phyloP scores from a whole-genome alignment of 23 tunicate genomes.

The Botrylloides violaceus region DNA sequence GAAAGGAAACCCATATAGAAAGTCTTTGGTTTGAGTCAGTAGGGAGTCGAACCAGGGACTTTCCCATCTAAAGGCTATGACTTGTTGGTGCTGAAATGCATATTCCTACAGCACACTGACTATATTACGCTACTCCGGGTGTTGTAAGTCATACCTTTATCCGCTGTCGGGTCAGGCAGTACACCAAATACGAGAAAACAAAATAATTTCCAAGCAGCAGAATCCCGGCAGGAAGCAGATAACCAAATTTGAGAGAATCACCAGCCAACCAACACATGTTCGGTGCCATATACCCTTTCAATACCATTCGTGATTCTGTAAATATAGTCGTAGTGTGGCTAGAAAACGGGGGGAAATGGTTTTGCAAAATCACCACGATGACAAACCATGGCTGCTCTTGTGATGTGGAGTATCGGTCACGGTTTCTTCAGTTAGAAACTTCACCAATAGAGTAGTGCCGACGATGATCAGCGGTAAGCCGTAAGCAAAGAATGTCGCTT shows the following conservation, averaged over 20 bases:
- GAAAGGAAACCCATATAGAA: no score
- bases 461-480: not conserved
- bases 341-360: no score
- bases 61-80: no score
- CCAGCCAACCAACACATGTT: conserved; percentile 23
- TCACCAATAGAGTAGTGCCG: not conserved
- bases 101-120: no score
- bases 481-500: conserved; percentile 1
- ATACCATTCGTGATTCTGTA: not conserved
- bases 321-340: no score
- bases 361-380: no score
- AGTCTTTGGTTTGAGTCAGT: no score
- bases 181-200: conserved; percentile 1
- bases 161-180: not conserved
- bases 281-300: not conserved
- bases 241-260: conserved; percentile 17
- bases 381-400: no score
- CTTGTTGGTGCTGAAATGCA: no score
- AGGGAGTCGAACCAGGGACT: no score
- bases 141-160: not conserved
- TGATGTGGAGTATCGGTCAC: no score
- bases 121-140: no score
- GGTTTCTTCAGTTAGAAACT: not conserved
- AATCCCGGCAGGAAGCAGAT: conserved; percentile 13
- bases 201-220: conserved; percentile 8